A percentile compares a stretch with the other conserved stretches of the same genome.
Conservation (phyloP, 2,888 invertebrate genomes). For the Diplazon laetatorius region DNA sequence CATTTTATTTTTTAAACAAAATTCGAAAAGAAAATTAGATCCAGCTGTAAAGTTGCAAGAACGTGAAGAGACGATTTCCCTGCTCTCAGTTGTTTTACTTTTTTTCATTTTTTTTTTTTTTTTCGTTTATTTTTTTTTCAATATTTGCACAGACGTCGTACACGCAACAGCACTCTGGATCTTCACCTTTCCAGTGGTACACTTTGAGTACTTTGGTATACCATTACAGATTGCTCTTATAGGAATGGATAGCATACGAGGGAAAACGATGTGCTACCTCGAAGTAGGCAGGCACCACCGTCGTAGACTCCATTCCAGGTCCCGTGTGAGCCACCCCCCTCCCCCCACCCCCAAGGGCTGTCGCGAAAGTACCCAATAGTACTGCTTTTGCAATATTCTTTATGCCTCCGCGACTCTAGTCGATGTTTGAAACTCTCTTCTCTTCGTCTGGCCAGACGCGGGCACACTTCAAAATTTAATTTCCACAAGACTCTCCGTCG, state of each 20-base stretch:
- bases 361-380: slow-evolving; percentile 55
- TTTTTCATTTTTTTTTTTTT: no score
- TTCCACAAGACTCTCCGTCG: slow-evolving; percentile 46
- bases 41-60: background rate
- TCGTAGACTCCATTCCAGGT: slow-evolving; percentile 70
- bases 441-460: slow-evolving; percentile 36
- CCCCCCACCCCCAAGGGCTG: slow-evolving; percentile 67
- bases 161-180: slow-evolving; percentile 71
- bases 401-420: slow-evolving; percentile 15
- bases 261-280: slow-evolving; percentile 2
- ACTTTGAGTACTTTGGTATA: slow-evolving; percentile 46
- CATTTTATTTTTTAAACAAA: no score
- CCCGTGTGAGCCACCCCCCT: slow-evolving; percentile 49
- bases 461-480: slow-evolving; percentile 53
- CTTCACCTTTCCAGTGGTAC: slow-evolving; percentile 40
- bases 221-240: slow-evolving; percentile 38
- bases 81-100: slow-evolving; percentile 13
- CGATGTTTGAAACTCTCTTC: slow-evolving; percentile 39
- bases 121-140: no score
- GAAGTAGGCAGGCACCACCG: slow-evolving; percentile 32
- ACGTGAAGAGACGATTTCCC: slow-evolving; percentile 17
- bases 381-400: slow-evolving; percentile 26
- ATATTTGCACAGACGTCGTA: slow-evolving; percentile 35
- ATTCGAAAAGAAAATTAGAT: no score
- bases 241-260: slow-evolving; percentile 32